These are phyloP conservation scores for Anas bernieri DNA, from an alignment of 2,797 vertebrate species.

Conservation along the genomic window DNA sequence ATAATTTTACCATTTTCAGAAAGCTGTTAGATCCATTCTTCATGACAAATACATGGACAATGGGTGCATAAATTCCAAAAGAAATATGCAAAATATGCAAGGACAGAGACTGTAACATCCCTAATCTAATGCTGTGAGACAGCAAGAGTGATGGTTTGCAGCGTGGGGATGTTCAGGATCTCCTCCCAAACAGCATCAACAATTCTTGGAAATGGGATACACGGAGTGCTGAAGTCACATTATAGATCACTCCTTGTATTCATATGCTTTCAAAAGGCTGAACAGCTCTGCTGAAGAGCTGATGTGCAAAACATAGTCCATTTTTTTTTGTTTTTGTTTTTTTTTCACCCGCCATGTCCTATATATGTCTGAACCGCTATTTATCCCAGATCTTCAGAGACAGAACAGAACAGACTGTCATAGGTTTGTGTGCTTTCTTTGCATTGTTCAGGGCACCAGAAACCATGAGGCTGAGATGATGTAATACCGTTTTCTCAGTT, in stretches of 20 bases:
- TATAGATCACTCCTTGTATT: not conserved
- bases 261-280: not conserved
- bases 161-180: fast-evolving
- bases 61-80: not conserved
- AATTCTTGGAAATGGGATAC: not conserved
- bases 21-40: not conserved
- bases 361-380: not conserved
- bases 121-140: not conserved
- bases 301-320: not conserved
- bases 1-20: not conserved
- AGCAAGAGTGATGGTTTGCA: fast-evolving
- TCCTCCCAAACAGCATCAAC: not conserved
- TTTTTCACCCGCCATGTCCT: not conserved
- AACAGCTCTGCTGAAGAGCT: not conserved
- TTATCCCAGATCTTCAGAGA: not conserved
- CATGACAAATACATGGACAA: not conserved
- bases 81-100: not conserved
- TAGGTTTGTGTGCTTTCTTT: not conserved
- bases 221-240: not conserved
- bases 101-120: not conserved
- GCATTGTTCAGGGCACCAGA: not conserved
- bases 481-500: not conserved
- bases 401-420: not conserved
- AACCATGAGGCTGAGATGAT: not conserved
- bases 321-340: not conserved